Percentiles rank a stretch among this genome's conserved stretches.
phyloP scores from a whole-genome alignment of 2,888 invertebrate species.

The Sminthurinus aureus region DNA sequence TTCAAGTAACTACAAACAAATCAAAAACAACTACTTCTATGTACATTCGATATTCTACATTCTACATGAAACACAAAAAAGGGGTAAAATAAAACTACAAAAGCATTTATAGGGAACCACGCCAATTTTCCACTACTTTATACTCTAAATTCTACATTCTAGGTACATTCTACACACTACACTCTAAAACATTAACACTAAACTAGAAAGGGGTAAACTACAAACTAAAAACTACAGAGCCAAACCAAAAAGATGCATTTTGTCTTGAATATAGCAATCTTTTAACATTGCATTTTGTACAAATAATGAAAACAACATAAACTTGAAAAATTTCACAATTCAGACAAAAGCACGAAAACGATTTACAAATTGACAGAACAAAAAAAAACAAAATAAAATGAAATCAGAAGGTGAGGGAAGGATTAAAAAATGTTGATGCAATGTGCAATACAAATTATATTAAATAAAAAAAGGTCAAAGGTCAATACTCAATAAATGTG shows the following conservation, averaged over 20 bases:
- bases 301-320: neutral
- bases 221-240: no score
- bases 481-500: neutral
- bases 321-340: neutral
- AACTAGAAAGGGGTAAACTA: no score
- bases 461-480: conserved; percentile 2
- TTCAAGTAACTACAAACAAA: neutral
- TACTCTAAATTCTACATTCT: no score
- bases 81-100: neutral
- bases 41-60: neutral
- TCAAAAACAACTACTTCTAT: neutral
- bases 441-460: neutral
- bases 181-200: no score
- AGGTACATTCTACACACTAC: no score
- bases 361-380: neutral
- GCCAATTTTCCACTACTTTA: no score
- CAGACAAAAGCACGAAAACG: neutral
- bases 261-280: no score
- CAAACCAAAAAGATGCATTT: no score
- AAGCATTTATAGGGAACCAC: no score
- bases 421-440: neutral
- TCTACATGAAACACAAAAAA: neutral
- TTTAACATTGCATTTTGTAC: no score
- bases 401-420: neutral
- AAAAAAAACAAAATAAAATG: neutral